Evolutionary conservation across 1,140 invertebrate species (phyloP), one percentile per base, ranked within the genome.

Genomic region (Papilio helenus): DNA sequence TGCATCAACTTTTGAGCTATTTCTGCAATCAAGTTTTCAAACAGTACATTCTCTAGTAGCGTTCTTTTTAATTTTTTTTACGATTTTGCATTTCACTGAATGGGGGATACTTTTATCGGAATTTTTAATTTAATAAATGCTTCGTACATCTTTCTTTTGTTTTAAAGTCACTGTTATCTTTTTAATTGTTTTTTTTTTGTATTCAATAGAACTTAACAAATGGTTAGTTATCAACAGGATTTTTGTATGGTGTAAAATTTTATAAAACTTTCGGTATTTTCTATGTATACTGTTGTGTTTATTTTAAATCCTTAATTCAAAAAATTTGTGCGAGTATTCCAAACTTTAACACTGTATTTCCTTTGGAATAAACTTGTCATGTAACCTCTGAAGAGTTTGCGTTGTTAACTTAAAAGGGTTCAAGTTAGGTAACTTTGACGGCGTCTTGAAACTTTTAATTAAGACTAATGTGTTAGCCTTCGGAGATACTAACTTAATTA

Each of bases 341-440:
- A 68, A 68, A 68, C 26, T 61, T 29, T 34, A 29, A 68, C 61
- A 68, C 58, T 61, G 26, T 61, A 61, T 29, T 29, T 29, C 61
- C 26, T 29, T 29, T 7, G 26, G 61, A 68, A 68, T 68, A 29
- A 68, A 68, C 26, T 68, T 68, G 61, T 68, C 61, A 68, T 68
- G 61, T 68, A 68, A 68, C 26, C 61, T 29, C 26, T 68, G 61
- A 68, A 68, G 61, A 68, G 61, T 29, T 68, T 68, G 29, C 61
- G 61, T 68, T 68, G 61, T 68, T 68, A 68, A 68, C 61, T 68
- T 68, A 68, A 68, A 68, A 68, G 61, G 61, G 61, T 68, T 29
- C 61, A 68, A 68, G 61, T 68, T 68, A 29, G 61, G 26, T 16
- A 68, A 68, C 61, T 68, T 68, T 68, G 26, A 29, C 26, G 14